Evolutionary conservation across 2,888 invertebrate genomes (phyloP).

Genomic region (Athalia rosae): DNA sequence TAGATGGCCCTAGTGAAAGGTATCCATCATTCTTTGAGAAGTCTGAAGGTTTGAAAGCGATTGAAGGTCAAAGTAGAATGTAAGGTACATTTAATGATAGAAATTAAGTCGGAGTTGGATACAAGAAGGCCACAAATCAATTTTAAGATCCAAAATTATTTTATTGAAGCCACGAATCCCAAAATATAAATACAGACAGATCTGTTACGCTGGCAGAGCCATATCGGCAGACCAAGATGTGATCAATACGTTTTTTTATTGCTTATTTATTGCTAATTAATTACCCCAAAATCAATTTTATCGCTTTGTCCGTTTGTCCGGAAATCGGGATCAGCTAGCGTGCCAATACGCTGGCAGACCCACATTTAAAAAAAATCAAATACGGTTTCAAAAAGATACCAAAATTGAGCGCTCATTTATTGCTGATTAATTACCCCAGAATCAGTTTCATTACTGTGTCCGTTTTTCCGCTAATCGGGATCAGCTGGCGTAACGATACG

Average conservation of each 20-base stretch:
- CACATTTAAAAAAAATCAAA: not conserved
- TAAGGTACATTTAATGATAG: no score
- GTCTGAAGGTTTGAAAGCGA: no score
- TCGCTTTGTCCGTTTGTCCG: slow-evolving; percentile 18
- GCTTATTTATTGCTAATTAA: slow-evolving; percentile 34
- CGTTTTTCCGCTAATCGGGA: slow-evolving; percentile 6
- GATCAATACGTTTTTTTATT: slow-evolving; percentile 21
- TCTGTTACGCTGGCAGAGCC: slow-evolving; percentile 30
- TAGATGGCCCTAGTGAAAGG: no score
- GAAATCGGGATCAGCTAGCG: slow-evolving; percentile 37
- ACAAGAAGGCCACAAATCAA: no score
- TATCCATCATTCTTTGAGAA: no score
- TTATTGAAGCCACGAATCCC: no score
- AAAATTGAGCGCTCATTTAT: slow-evolving; percentile 21
- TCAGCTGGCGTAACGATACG: slow-evolving; percentile 27
- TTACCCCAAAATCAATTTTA: slow-evolving; percentile 18
- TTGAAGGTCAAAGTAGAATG: no score
- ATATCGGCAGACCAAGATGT: slow-evolving; percentile 16
- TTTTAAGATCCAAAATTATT: no score
- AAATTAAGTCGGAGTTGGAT: no score
- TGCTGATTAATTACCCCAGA: slow-evolving; percentile 22
- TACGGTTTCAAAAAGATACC: slow-evolving; percentile 13
- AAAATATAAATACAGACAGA: no score
- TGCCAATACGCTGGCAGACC: slow-evolving; percentile 14
- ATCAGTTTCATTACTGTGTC: slow-evolving; percentile 16